Conservation (phyloP, 2,888 invertebrate genomes). For the Diaphora mendica region DNA sequence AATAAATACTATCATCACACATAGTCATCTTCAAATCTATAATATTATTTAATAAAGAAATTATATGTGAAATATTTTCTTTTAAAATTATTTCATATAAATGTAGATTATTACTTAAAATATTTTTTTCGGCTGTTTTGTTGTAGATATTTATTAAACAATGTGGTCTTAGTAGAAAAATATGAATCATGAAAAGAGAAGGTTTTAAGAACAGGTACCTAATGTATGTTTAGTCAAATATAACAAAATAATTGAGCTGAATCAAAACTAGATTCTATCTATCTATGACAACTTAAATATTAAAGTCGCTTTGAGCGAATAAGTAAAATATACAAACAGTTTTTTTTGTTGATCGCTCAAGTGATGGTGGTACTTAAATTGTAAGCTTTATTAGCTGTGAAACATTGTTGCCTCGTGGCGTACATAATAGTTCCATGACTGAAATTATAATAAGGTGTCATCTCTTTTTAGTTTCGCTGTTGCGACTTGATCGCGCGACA, state of each 20-base stretch:
- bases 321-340: not conserved
- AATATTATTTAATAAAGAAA: not conserved
- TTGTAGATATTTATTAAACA: not conserved
- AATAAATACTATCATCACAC: conserved; percentile 38
- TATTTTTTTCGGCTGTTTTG: not conserved
- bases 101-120: no score
- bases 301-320: not conserved
- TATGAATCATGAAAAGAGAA: not conserved
- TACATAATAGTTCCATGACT: conserved; percentile 58
- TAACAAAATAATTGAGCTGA: not conserved
- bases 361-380: conserved; percentile 44
- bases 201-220: not conserved
- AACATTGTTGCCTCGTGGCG: conserved; percentile 56
- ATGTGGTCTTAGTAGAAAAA: not conserved
- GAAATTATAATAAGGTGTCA: conserved; percentile 59
- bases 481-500: conserved; percentile 14
- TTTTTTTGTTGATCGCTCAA: not conserved
- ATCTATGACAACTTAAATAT: not conserved
- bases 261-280: not conserved
- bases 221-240: no score
- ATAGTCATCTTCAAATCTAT: not conserved
- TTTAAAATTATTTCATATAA: no score
- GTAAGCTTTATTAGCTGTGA: conserved; percentile 33
- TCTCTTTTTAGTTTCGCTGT: conserved; percentile 28
- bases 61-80: not conserved